Base-by-base conservation (phyloP, 2,797 vertebrate species). In the Rhabdophis nuchalis region DNA sequence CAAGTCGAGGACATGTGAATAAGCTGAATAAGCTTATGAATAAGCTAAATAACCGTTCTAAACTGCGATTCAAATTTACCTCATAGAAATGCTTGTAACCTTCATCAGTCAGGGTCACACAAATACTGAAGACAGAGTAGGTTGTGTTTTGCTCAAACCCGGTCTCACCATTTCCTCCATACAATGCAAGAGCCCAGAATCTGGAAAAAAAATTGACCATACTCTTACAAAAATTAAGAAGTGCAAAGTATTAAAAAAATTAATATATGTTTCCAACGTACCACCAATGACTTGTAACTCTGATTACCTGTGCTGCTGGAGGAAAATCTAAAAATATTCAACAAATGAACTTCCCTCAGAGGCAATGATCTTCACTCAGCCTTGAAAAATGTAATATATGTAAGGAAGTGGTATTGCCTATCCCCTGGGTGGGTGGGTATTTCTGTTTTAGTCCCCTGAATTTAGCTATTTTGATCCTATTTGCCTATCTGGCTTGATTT, bases 101-200 rank as follows among this genome's bases (percentile, higher is more conserved):
- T 92, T 99, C 98, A 94, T 99, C 98, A 0, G 99, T 99, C 94
- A 99, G 96, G 2, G 98, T 99, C 95, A 99, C 98, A 94, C 98
- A 99, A 96, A 99, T 98, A 96, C 98, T 98, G 96, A 99, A 99
- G 96, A 99, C 98, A 87, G 99, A 99, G 94, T 99, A 99, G 52
- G 99, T 99, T 89, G 98, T 96, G 96, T 99, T 99, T 96, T 99
- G 99, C 85, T 99, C 98, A 94, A 99, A 99, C 27, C 99, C 99
- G 0, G 98, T 98, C 95, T 99, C 99, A 93, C 98, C 98, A 96
- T 99, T 99, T 94, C 99, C 99, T 96, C 99, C 99, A 94, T 98
- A 99, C 90, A 99, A 97, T 90, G 98, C 98, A 97, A 99, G 97
- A 92, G 99, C 99, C 99, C 99, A 99, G 95, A 98, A 99, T 92